These are phyloP conservation scores for Pocillopora meandrina DNA, from an alignment of 92 coral and sea anemone species.

Conservation along the genomic window DNA sequence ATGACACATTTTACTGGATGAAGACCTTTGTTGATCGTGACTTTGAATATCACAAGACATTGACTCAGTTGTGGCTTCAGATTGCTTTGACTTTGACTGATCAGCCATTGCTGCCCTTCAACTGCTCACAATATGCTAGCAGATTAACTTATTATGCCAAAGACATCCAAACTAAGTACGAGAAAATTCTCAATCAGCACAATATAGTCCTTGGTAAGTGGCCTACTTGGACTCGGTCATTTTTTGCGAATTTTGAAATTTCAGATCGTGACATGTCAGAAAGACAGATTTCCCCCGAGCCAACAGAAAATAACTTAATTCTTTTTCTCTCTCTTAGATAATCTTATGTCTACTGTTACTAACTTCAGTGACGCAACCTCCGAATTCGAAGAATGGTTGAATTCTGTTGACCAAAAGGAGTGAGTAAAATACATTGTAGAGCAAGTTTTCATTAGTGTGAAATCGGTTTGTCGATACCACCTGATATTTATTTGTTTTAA, in stretches of 20 bases:
- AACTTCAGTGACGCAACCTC: constrained; percentile 67
- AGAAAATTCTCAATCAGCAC: constrained; percentile 25
- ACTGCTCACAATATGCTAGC: constrained; percentile 63
- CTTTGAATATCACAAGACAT: constrained; percentile 68
- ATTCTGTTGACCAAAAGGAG: constrained; percentile 54
- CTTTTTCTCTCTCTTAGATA: constrained; percentile 4
- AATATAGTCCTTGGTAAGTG: constrained; percentile 72
- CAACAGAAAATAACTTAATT: neutral
- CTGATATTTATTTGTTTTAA: too few species aligned
- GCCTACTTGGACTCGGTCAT: too few species aligned
- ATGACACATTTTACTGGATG: constrained; percentile 78
- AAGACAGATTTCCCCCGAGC: too few species aligned
- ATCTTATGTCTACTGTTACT: constrained; percentile 49
- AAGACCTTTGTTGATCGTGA: constrained; percentile 84
- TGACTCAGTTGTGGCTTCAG: constrained; percentile 75
- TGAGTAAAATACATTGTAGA: constrained; percentile 39
- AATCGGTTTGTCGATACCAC: too few species aligned
- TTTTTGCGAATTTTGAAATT: too few species aligned
- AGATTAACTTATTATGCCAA: constrained; percentile 48
- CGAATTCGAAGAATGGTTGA: constrained; percentile 51
- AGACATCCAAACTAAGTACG: constrained; percentile 41
- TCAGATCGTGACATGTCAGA: too few species aligned
- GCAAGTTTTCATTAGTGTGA: neutral
- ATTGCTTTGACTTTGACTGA: constrained; percentile 58
- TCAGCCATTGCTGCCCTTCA: constrained; percentile 64